These are phyloP conservation scores for Acanthosepion pharaonis DNA, from an alignment of 2,888 invertebrate species.

Conservation along the genomic window DNA sequence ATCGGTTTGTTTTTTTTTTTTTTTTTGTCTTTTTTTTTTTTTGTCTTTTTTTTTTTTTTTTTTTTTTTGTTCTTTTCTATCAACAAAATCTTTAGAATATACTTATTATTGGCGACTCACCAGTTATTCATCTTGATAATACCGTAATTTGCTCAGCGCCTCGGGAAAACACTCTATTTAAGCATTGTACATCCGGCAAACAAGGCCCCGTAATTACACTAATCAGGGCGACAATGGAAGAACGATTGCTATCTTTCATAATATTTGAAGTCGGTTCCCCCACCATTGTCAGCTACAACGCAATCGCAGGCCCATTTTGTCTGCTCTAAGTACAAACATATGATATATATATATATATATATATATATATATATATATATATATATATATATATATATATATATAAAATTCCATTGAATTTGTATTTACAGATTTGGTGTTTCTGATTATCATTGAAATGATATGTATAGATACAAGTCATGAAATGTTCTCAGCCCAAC, in stretches of 20 bases:
- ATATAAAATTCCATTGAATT: too few species aligned
- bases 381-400: too few species aligned
- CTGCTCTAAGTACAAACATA: neutral
- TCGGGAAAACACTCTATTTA: neutral
- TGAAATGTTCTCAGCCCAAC: too few species aligned
- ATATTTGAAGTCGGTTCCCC: neutral
- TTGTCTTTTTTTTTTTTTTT: too few species aligned
- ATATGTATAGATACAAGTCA: too few species aligned
- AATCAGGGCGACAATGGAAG: neutral
- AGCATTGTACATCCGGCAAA: neutral
- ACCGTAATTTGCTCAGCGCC: neutral
- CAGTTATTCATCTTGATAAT: neutral
- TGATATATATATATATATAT: neutral
- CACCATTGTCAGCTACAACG: neutral
- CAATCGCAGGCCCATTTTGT: neutral
- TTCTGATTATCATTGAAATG: too few species aligned
- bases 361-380: neutral
- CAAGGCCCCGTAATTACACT: neutral
- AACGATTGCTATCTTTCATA: neutral
- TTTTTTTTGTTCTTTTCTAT: neutral
- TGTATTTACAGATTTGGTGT: too few species aligned
- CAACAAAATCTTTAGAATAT: neutral
- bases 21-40: too few species aligned
- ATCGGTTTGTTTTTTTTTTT: too few species aligned
- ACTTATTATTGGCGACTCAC: constrained; percentile 16